These are phyloP conservation scores for Merodon equestris DNA, from an alignment of 2,888 invertebrate species.

Conservation along the genomic window DNA sequence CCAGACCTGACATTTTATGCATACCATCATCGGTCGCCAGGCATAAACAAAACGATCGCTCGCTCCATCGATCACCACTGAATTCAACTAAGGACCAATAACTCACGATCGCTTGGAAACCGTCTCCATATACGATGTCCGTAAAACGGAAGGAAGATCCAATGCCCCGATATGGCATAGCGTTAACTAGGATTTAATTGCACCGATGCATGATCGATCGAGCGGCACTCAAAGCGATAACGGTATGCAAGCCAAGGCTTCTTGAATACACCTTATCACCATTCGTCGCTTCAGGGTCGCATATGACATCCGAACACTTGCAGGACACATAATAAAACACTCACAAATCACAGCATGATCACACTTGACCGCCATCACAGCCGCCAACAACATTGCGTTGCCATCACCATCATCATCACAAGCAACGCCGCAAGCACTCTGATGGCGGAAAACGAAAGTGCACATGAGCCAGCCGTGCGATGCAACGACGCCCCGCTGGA, in stretches of 20 bases:
- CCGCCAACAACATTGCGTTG: too few relatives aligned
- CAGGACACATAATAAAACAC: conserved; percentile 11
- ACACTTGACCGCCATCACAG: conserved; percentile 15
- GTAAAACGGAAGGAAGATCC: conserved; percentile 53
- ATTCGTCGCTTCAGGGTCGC: conserved; percentile 25
- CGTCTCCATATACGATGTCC: conserved; percentile 33
- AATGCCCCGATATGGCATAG: conserved; percentile 29
- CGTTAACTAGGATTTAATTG: conserved; percentile 60
- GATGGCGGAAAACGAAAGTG: conserved; percentile 57
- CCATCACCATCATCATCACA: too few relatives aligned
- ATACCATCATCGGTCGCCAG: conserved; percentile 34
- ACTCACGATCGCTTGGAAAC: conserved; percentile 41
- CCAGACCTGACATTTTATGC: conserved; percentile 20
- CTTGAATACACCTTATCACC: conserved; percentile 27
- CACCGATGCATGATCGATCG: too few relatives aligned
- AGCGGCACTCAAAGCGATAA: conserved; percentile 43
- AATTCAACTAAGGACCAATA: conserved; percentile 50
- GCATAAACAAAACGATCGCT: conserved; percentile 9
- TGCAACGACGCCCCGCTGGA: conserved; percentile 46
- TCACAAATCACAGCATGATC: conserved; percentile 11
- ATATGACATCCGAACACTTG: conserved; percentile 35
- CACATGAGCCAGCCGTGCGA: conserved; percentile 43
- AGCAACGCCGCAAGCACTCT: not conserved
- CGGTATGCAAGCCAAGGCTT: conserved; percentile 19
- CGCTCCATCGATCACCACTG: conserved; percentile 26